Evolutionary conservation across 2,888 invertebrate genomes (phyloP).

Genomic region (Halocaridina rubra): DNA sequence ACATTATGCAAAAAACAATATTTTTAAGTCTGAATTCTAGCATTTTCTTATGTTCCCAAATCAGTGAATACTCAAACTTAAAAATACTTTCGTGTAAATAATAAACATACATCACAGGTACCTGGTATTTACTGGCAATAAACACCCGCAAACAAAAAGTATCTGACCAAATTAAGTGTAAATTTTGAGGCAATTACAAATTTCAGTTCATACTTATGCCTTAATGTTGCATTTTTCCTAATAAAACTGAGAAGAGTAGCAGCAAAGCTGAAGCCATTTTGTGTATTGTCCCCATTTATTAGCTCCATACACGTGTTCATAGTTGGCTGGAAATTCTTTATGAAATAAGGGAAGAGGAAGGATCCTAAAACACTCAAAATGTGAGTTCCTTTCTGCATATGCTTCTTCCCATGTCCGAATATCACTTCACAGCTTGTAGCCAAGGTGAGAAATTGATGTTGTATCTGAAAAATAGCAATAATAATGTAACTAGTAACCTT

Average conservation of each 20-base stretch:
- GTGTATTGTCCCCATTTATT: conserved; percentile 3
- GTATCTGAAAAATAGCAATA: not conserved
- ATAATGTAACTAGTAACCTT: not conserved
- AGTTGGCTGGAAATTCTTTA: not conserved
- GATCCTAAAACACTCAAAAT: conserved; percentile 23
- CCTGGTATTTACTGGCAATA: too few species aligned
- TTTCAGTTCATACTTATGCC: conserved; percentile 16
- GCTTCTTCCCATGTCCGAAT: conserved; percentile 10
- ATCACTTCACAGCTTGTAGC: conserved; percentile 16
- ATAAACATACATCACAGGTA: too few species aligned
- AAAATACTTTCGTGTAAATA: too few species aligned
- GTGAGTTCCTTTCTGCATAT: conserved; percentile 40
- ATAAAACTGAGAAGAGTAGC: conserved; percentile 13
- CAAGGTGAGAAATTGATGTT: not conserved
- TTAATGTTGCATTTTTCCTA: not conserved
- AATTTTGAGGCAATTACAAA: too few species aligned
- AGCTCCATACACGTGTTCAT: conserved; percentile 8
- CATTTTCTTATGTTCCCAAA: too few species aligned
- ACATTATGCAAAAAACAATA: too few species aligned
- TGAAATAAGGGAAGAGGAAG: conserved; percentile 25
- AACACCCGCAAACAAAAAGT: too few species aligned
- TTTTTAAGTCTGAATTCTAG: too few species aligned
- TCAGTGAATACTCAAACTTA: too few species aligned
- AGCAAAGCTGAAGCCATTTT: conserved; percentile 3
- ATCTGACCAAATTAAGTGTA: too few species aligned